Evolutionary conservation across 1,140 invertebrate species (phyloP).

Genomic region (Megathymus violae): DNA sequence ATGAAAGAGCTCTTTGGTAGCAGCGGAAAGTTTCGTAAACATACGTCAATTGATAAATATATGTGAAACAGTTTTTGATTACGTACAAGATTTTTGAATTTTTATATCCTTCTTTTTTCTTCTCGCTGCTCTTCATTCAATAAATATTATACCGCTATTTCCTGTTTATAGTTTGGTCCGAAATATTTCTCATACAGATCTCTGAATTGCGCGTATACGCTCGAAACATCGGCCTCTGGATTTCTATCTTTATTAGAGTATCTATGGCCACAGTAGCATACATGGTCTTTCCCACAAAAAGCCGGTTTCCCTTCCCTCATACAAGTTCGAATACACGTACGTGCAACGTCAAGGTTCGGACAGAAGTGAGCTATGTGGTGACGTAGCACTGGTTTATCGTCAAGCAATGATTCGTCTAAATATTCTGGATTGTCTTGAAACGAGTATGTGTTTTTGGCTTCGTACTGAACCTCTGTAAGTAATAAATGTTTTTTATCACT

Average conservation of each 20-base stretch:
- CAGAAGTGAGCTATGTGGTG: slow-evolving; percentile 77
- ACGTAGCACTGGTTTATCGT: slow-evolving; percentile 38
- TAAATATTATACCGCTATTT: slow-evolving; percentile 1
- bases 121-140: too few species aligned
- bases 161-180: slow-evolving; percentile 35
- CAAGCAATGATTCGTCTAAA: slow-evolving; percentile 5
- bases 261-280: slow-evolving; percentile 71
- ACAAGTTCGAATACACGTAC: slow-evolving; percentile 60
- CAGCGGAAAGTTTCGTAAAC: too few species aligned
- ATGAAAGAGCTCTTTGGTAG: too few species aligned
- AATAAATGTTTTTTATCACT: too few species aligned
- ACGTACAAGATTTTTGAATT: too few species aligned
- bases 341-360: slow-evolving; percentile 60
- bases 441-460: slow-evolving; percentile 5
- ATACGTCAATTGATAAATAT: too few species aligned
- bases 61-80: too few species aligned
- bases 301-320: slow-evolving; percentile 62
- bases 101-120: too few species aligned
- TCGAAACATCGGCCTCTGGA: slow-evolving; percentile 15
- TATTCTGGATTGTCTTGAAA: neutral
- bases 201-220: slow-evolving; percentile 51
- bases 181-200: slow-evolving; percentile 71
- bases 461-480: neutral
- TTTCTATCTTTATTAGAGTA: slow-evolving; percentile 37
- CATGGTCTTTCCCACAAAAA: slow-evolving; percentile 74